phyloP scores from a whole-genome alignment of 2,888 invertebrate genomes.

The Macrophya annulata region DNA sequence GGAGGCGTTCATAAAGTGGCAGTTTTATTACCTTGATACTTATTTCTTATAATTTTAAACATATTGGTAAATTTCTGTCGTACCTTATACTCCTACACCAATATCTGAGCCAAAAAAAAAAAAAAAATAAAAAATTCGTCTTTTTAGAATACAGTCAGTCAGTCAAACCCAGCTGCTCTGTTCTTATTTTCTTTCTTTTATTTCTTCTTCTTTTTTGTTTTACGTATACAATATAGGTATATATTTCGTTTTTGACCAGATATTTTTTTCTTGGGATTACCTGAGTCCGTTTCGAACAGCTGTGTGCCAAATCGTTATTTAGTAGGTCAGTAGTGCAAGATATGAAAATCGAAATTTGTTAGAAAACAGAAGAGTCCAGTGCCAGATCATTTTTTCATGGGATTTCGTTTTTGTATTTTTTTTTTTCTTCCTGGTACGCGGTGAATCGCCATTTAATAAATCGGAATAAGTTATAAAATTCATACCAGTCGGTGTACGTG shows the following conservation, averaged over 20 bases:
- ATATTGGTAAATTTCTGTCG: constrained; percentile 6
- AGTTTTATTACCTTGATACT: constrained; percentile 58
- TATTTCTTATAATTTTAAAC: constrained; percentile 14
- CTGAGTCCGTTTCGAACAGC: constrained; percentile 12
- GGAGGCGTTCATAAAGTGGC: background rate
- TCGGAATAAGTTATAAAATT: background rate
- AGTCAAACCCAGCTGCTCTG: constrained; percentile 7
- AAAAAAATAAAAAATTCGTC: background rate
- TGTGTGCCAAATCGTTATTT: constrained; percentile 36
- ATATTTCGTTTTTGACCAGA: background rate
- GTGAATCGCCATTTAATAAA: background rate
- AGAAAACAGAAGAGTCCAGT: background rate
- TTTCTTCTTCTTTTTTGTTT: background rate
- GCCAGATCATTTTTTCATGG: constrained; percentile 17
- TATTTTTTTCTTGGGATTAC: constrained; percentile 14
- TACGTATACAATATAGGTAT: background rate
- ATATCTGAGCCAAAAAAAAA: background rate
- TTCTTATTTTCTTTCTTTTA: background rate
- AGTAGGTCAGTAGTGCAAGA: constrained; percentile 43
- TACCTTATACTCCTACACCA: background rate
- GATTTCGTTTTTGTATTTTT: background rate
- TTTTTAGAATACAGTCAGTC: background rate
- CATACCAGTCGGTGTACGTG: constrained; percentile 1
- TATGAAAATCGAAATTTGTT: constrained; percentile 7
- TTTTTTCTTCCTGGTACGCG: background rate